Conservation (phyloP, 2,888 invertebrate genomes). For the Salticus scenicus region DNA sequence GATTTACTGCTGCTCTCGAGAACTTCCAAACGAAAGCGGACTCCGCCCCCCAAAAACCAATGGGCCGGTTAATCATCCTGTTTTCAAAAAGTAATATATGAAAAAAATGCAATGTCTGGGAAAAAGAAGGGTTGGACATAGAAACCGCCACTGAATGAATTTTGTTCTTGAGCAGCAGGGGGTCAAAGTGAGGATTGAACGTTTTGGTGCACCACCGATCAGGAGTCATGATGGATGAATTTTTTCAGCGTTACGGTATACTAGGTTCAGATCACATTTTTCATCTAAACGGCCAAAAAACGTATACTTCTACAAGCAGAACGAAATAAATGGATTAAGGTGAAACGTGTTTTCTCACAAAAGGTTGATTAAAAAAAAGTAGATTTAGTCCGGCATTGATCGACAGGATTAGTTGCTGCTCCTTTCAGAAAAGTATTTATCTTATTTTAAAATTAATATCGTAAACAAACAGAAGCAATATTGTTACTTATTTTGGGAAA, state of each 20-base stretch:
- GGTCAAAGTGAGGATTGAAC: not conserved
- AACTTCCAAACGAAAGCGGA: not conserved
- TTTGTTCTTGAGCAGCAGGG: not conserved
- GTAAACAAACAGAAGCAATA: too few species aligned
- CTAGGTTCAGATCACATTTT: too few species aligned
- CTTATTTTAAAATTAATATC: too few species aligned
- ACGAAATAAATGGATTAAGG: too few species aligned
- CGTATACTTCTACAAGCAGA: too few species aligned
- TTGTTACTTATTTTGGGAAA: too few species aligned
- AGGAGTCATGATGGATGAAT: not conserved
- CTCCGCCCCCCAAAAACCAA: slow-evolving; percentile 61
- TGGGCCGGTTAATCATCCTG: slow-evolving; percentile 61
- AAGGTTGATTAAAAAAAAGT: too few species aligned
- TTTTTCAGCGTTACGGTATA: not conserved
- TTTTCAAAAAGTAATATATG: not conserved
- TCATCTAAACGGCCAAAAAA: too few species aligned
- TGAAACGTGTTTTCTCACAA: too few species aligned
- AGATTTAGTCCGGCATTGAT: too few species aligned
- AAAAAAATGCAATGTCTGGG: not conserved
- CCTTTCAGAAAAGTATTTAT: too few species aligned
- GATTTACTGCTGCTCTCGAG: not conserved
- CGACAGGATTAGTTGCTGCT: too few species aligned
- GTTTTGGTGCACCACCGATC: not conserved
- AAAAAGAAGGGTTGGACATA: not conserved
- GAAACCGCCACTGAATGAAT: slow-evolving; percentile 2